Base-by-base conservation (phyloP, 1,140 invertebrate species). In the Drosophila varians region DNA sequence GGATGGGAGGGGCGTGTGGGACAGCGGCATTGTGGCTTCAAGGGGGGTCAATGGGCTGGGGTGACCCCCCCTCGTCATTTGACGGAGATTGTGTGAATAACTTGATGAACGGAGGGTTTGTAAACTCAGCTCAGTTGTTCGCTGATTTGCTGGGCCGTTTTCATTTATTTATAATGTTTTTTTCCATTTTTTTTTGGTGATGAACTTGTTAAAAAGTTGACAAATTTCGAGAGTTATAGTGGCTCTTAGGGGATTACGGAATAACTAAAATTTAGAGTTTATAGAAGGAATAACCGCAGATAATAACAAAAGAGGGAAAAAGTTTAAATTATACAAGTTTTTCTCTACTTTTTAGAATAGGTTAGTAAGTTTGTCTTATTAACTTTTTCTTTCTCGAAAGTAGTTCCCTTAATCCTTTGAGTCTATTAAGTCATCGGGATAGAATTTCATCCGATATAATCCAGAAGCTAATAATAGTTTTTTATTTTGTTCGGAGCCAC, bases 61-160 rank as follows among this genome's bases (percentile, higher is more conserved):
- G 18, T 31, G 28, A 31, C 28, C 9, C 9, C 28, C 28, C 8
- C 34, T n/a, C 49, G 28, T 38, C 45, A 60, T 49, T 64, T 55
- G 56, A 47, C 58, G 58, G 56, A 71, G 77, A 76, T 86, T 84
- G 80, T 79, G 80, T 77, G 76, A 84, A 86, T 84, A 84, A 86
- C 80, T 86, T 84, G 80, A 84, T 84, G 80, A 86, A 74, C 78
- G 76, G 34, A 12, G 34, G 12, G 36, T 9, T 14, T 60, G 34
- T 36, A 12, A 26, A 21, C 18, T 31, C 16, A 45, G 1, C 68
- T 49, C 12, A 8, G 31, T 48, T 55, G 66, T 58, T 38, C n/a
- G 23, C 28, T 46, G 65, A 70, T 46, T 70, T 70, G 46, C 53
- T 70, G 48, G 55, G 31, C 45, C 26, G 52, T 38, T 57, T 57